Evolutionary conservation across 2,888 invertebrate genomes (phyloP).

Genomic region (Drosophila merina): DNA sequence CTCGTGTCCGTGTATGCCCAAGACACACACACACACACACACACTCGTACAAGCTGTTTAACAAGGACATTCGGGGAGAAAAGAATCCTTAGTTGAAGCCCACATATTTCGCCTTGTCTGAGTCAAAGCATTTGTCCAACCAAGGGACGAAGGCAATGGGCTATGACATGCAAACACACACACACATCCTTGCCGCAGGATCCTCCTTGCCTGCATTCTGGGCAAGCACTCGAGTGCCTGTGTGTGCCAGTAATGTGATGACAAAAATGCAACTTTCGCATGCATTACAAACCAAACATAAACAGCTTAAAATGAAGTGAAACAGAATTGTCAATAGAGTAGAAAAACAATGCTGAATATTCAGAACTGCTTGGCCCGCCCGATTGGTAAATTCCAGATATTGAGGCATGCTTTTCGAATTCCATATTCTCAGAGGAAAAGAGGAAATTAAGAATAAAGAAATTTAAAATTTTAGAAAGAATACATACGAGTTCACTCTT

Average conservation of each 20-base stretch:
- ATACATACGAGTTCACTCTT: too few species aligned
- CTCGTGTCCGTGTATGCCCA: constrained; percentile 44
- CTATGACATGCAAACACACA: constrained; percentile 33
- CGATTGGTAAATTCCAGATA: not conserved
- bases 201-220: constrained; percentile 2
- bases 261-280: constrained; percentile 45
- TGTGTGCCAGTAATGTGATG: constrained; percentile 35
- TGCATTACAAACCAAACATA: constrained; percentile 63
- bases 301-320: constrained; percentile 62
- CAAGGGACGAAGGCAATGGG: constrained; percentile 33
- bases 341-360: constrained; percentile 3
- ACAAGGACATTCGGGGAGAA: constrained; percentile 22
- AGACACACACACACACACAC: constrained; percentile 4
- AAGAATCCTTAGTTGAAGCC: constrained; percentile 7
- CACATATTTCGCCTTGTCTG: constrained; percentile 46
- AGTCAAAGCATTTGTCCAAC: constrained; percentile 43
- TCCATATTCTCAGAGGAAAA: not conserved
- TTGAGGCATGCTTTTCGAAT: not conserved
- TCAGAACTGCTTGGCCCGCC: not conserved
- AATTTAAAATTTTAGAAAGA: not conserved
- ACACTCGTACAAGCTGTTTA: constrained; percentile 22
- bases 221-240: not conserved
- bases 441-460: not conserved
- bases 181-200: constrained; percentile 18
- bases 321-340: constrained; percentile 24